Conservation (phyloP, 2,113 vertebrate species). For the Synodontis membranacea region DNA sequence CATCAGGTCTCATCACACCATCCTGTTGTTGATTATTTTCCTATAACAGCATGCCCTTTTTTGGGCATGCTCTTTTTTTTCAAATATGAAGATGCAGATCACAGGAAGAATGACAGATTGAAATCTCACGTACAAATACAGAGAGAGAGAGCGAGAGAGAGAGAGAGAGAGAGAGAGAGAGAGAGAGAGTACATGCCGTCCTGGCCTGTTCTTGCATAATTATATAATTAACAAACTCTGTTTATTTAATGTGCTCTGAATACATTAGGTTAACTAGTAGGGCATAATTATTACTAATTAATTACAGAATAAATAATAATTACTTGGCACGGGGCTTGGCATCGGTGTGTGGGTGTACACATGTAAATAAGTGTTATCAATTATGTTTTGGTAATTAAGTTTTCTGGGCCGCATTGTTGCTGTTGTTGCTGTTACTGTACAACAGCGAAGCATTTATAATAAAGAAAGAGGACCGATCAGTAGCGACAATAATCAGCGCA, state of each 20-base stretch:
- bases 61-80: not conserved
- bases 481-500: slow-evolving; percentile 40
- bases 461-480: slow-evolving; percentile 16
- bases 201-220: slow-evolving; percentile 64
- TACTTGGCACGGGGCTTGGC: slow-evolving; percentile 57
- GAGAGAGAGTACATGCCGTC: slow-evolving; percentile 50
- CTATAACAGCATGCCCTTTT: not conserved
- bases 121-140: not conserved
- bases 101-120: not conserved
- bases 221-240: slow-evolving; percentile 74
- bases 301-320: slow-evolving; percentile 68
- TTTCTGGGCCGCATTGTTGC: slow-evolving; percentile 65
- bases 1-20: too few species aligned
- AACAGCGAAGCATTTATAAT: slow-evolving; percentile 32
- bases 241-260: slow-evolving; percentile 75
- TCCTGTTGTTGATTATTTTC: not conserved
- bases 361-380: slow-evolving; percentile 64
- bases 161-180: not conserved
- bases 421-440: slow-evolving; percentile 45
- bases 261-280: slow-evolving; percentile 68
- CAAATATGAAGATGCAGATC: not conserved
- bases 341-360: slow-evolving; percentile 50
- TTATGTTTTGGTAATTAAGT: slow-evolving; percentile 70
- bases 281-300: slow-evolving; percentile 77
- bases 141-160: too few species aligned